Evolutionary conservation across 2,113 vertebrate species (phyloP).

Genomic region (Halichoeres trimaculatus): DNA sequence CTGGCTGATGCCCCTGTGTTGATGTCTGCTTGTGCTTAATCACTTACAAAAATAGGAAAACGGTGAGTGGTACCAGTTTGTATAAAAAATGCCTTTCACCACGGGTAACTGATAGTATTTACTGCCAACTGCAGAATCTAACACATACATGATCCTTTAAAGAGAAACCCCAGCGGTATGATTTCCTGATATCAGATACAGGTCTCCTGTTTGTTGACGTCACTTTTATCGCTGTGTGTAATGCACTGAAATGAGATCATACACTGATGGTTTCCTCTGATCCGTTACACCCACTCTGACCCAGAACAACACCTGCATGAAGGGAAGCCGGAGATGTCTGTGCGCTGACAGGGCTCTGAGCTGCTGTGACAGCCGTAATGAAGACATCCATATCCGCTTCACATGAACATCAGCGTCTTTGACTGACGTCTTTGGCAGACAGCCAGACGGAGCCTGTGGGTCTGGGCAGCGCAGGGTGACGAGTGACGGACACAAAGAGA

Average conservation of each 20-base stretch:
- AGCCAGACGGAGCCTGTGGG: conserved; percentile 45
- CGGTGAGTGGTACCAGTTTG: not conserved
- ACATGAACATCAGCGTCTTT: conserved; percentile 37
- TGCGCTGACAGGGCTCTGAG: conserved; percentile 48
- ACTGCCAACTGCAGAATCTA: too few relatives aligned
- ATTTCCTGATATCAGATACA: not conserved
- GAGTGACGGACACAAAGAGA: conserved; percentile 57
- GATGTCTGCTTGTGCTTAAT: not conserved
- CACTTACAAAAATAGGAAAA: conserved; percentile 2
- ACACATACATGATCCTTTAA: too few relatives aligned
- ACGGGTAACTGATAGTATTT: too few relatives aligned
- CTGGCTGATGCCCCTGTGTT: not conserved
- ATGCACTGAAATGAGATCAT: conserved; percentile 49
- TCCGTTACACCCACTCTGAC: conserved; percentile 35
- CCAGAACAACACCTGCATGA: conserved; percentile 65
- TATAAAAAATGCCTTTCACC: not conserved
- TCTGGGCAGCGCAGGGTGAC: conserved; percentile 41
- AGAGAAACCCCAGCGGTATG: not conserved
- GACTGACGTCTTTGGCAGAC: conserved; percentile 52
- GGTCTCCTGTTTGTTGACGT: not conserved
- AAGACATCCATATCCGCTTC: conserved; percentile 68
- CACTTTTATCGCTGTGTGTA: conserved; percentile 23
- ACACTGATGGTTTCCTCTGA: conserved; percentile 52
- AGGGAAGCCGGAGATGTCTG: conserved; percentile 29
- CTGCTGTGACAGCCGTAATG: conserved; percentile 62